Conservation (phyloP, 2,888 invertebrate genomes). For the Drepanosiphum platanoidis region DNA sequence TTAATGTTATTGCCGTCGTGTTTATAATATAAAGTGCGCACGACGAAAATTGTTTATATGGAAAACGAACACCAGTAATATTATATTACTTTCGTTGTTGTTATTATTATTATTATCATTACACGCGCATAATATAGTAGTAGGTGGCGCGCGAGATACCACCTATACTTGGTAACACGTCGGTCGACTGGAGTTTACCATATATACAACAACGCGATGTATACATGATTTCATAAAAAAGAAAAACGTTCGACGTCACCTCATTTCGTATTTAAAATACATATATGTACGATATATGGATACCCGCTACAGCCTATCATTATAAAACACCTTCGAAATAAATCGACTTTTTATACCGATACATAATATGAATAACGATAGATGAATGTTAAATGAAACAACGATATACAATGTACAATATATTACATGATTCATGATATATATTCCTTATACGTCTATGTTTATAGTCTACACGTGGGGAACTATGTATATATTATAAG, state of each 20-base stretch:
- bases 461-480: no score
- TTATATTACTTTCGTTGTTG: not conserved
- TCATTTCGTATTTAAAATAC: not conserved
- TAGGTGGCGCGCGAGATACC: not conserved
- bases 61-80: not conserved
- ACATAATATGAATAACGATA: not conserved
- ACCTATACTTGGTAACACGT: no score
- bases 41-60: not conserved
- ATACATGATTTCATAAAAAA: not conserved
- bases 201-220: no score
- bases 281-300: no score
- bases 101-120: not conserved
- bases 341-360: no score
- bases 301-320: not conserved
- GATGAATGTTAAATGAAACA: no score
- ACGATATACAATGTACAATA: no score
- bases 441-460: no score
- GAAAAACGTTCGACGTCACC: not conserved
- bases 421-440: no score
- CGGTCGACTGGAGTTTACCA: no score
- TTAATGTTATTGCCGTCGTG: not conserved
- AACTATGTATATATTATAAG: no score
- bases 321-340: no score
- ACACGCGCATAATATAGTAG: not conserved
- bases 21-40: not conserved